These are phyloP conservation scores for Acanthis flammea DNA, from an alignment of 2,797 vertebrate species.

Conservation along the genomic window DNA sequence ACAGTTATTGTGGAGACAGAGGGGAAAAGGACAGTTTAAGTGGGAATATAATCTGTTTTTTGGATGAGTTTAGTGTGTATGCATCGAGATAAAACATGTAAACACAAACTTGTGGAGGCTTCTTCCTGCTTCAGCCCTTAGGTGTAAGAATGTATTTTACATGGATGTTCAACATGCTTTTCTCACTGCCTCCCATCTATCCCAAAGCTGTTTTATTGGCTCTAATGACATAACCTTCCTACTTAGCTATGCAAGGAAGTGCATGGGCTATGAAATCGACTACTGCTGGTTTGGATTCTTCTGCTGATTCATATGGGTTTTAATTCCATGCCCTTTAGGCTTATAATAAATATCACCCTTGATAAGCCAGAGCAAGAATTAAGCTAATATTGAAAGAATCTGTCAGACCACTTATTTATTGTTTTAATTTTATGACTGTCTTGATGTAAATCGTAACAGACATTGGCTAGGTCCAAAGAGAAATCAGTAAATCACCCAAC, in stretches of 20 bases:
- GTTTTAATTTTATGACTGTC: constrained; percentile 47
- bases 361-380: background rate
- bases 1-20: background rate
- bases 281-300: background rate
- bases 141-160: background rate
- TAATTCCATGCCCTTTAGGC: constrained; percentile 29
- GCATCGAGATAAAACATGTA: background rate
- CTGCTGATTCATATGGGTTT: background rate
- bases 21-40: background rate
- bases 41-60: background rate
- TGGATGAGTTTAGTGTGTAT: background rate
- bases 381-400: constrained; percentile 44
- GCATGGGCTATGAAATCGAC: background rate
- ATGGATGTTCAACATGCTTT: background rate
- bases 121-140: background rate
- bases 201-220: background rate
- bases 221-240: background rate
- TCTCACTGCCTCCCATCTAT: background rate
- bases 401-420: constrained; percentile 31
- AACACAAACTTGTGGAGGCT: background rate
- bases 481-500: constrained; percentile 7
- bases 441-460: constrained; percentile 11
- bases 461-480: constrained; percentile 2
- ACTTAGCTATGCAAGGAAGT: background rate
- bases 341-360: constrained; percentile 28